phyloP scores from a whole-genome alignment of 2,113 vertebrate genomes.

The Eidolon helvum region DNA sequence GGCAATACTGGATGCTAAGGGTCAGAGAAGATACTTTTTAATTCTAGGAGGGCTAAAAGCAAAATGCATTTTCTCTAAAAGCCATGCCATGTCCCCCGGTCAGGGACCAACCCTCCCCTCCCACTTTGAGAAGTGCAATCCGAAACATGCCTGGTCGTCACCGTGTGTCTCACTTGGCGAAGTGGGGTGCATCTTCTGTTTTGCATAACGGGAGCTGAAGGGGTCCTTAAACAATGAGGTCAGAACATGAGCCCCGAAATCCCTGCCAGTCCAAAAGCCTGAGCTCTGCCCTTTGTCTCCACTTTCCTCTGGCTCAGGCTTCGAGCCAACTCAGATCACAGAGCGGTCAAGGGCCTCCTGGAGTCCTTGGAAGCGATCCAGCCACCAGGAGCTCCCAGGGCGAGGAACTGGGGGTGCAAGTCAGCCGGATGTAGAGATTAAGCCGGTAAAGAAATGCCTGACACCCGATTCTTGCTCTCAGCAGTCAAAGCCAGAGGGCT shows the following conservation, averaged over 20 bases:
- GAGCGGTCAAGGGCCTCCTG: no score
- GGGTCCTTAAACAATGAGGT: background rate
- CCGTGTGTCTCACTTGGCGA: background rate
- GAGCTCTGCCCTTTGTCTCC: background rate
- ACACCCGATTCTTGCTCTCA: background rate
- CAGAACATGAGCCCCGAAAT: accelerated
- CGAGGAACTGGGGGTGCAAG: background rate
- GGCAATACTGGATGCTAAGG: accelerated
- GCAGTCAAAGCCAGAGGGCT: background rate
- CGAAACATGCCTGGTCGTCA: accelerated
- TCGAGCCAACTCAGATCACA: background rate
- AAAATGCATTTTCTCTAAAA: background rate
- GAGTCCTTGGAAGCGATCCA: no score
- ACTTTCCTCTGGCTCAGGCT: background rate
- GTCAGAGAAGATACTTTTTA: background rate
- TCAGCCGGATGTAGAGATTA: no score
- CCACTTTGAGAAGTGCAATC: accelerated
- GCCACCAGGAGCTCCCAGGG: background rate
- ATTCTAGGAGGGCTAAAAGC: background rate
- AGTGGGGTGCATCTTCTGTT: accelerated
- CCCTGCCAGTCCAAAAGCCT: background rate
- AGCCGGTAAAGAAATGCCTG: background rate
- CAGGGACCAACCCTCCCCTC: background rate
- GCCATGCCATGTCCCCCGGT: background rate
- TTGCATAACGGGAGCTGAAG: background rate